These are phyloP conservation scores for Sarcophilus harrisii DNA, from an alignment of 2,797 vertebrate species.

Conservation along the genomic window DNA sequence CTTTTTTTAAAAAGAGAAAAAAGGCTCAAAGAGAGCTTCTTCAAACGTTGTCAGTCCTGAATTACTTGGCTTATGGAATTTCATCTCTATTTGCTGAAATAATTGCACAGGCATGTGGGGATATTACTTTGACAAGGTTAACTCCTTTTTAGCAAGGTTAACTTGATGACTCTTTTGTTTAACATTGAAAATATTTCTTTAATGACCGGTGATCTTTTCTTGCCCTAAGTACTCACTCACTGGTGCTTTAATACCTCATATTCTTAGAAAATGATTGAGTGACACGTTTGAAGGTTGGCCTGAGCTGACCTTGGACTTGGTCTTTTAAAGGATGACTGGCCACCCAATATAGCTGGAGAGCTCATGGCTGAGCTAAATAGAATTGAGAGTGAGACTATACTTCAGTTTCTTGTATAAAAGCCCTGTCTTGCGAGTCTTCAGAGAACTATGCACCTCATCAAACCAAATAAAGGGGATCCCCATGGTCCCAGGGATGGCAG, in stretches of 20 bases:
- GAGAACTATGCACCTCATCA: not conserved
- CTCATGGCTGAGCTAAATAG: not conserved
- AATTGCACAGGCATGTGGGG: not conserved
- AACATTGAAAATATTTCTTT: not conserved
- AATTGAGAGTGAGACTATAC: not conserved
- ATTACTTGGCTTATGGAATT: not conserved
- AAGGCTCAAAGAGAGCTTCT: not conserved
- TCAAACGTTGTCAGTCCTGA: not conserved
- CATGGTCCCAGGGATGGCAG: not conserved
- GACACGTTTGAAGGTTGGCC: not conserved
- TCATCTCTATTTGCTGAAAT: not conserved
- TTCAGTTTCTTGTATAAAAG: not conserved
- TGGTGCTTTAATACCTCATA: not conserved
- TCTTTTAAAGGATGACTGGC: not conserved
- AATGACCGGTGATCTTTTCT: not conserved
- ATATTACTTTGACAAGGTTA: not conserved
- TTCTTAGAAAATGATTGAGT: not conserved
- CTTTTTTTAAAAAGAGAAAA: not conserved
- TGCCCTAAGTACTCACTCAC: not conserved
- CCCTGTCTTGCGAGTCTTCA: not conserved
- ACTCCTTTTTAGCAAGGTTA: not conserved
- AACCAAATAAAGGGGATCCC: not conserved
- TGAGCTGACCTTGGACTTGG: not conserved
- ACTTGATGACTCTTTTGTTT: not conserved
- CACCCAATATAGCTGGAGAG: not conserved